Conservation (phyloP, 2,797 vertebrate species). For the Tolypeutes matacus region DNA sequence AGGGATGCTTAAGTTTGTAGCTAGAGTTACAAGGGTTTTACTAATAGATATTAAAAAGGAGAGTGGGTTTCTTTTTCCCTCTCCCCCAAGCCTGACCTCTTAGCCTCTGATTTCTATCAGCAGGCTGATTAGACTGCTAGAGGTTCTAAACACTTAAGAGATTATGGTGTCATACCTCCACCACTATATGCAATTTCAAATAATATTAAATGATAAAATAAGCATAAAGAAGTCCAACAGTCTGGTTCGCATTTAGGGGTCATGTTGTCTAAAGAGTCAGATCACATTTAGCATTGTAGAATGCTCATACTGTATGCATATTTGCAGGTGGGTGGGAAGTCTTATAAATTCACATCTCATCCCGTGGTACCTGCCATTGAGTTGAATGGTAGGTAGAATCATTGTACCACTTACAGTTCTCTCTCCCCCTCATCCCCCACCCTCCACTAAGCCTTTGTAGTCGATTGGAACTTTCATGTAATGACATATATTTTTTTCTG, state of each 20-base stretch:
- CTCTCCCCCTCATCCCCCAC: not conserved
- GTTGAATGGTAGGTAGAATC: no score
- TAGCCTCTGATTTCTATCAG: not conserved
- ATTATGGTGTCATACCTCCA: not conserved
- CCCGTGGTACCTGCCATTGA: not conserved
- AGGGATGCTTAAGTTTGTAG: not conserved
- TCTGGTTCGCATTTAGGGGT: not conserved
- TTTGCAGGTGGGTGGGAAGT: not conserved
- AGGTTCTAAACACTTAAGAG: not conserved
- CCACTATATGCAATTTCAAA: not conserved
- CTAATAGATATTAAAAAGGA: not conserved
- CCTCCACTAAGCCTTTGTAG: not conserved
- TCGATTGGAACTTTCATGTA: not conserved
- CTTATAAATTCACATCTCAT: not conserved
- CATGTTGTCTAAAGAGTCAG: not conserved
- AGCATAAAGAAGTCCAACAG: not conserved
- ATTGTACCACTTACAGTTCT: no score
- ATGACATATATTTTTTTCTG: not conserved
- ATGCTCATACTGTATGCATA: not conserved
- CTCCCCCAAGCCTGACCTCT: not conserved
- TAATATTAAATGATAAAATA: slow-evolving; percentile 1
- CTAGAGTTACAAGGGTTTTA: slow-evolving; percentile 22
- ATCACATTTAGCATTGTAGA: not conserved
- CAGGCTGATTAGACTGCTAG: not conserved
- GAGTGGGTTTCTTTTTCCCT: not conserved